Conservation (phyloP, 2,888 invertebrate genomes). For the Aricia artaxerxes region DNA sequence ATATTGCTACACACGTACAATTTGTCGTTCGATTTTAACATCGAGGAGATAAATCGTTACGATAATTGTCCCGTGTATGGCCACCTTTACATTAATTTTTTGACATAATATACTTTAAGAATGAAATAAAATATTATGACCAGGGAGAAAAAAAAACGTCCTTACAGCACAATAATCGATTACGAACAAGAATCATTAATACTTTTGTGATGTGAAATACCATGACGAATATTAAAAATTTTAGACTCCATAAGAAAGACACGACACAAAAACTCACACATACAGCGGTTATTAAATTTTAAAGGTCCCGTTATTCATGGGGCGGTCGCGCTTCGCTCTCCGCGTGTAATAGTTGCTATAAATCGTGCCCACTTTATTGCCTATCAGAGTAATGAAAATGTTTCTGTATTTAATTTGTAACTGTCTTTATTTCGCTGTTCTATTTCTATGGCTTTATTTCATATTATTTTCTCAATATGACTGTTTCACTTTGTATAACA, state of each 20-base stretch:
- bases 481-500: background rate
- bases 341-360: constrained; percentile 71
- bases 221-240: background rate
- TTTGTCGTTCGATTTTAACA: too few relatives aligned
- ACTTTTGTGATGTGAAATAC: background rate
- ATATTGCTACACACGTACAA: too few relatives aligned
- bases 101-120: too few relatives aligned
- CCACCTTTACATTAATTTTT: too few relatives aligned
- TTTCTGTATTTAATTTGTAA: constrained; percentile 46
- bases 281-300: constrained; percentile 69
- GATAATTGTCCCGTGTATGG: too few relatives aligned
- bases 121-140: too few relatives aligned
- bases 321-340: constrained; percentile 64
- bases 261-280: constrained; percentile 31
- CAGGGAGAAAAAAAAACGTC: too few relatives aligned
- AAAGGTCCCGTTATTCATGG: constrained; percentile 71
- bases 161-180: background rate
- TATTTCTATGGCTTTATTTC: background rate
- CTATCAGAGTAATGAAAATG: constrained; percentile 75
- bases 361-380: constrained; percentile 72
- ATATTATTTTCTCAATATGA: background rate
- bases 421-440: constrained; percentile 35
- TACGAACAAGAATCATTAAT: background rate
- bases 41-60: too few relatives aligned
- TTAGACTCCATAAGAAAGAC: background rate